A percentile compares a stretch with the other conserved stretches of the same genome.
Conservation (phyloP, 2,888 invertebrate species). For the Drosophila yooni region DNA sequence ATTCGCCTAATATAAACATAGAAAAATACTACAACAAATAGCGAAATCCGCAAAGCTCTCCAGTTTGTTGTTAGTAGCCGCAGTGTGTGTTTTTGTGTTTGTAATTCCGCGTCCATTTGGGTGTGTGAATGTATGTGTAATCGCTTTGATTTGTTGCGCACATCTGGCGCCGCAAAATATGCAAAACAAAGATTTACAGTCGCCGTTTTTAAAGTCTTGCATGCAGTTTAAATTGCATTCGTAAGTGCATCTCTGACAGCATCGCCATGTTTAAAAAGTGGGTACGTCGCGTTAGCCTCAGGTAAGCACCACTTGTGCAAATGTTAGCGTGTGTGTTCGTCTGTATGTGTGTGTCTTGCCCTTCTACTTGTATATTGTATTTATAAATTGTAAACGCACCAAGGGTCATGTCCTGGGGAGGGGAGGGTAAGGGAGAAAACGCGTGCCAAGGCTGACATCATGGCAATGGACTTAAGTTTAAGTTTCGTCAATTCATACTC, state of each 20-base stretch:
- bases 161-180: constrained; percentile 45
- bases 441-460: constrained; percentile 59
- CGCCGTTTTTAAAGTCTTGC: constrained; percentile 32
- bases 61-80: neutral
- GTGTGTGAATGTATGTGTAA: constrained; percentile 10
- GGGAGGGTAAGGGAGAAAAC: neutral
- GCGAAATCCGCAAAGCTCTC: constrained; percentile 20
- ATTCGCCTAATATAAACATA: constrained; percentile 1
- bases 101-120: constrained; percentile 12
- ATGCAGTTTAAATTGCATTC: constrained; percentile 35
- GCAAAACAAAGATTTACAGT: constrained; percentile 41
- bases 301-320: constrained; percentile 73
- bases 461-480: constrained; percentile 34
- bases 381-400: constrained; percentile 62
- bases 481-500: constrained; percentile 31
- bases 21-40: constrained; percentile 27
- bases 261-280: constrained; percentile 83
- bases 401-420: constrained; percentile 1
- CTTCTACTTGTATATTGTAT: constrained; percentile 7
- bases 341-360: constrained; percentile 1
- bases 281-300: constrained; percentile 84
- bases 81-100: constrained; percentile 7
- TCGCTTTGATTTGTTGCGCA: constrained; percentile 37
- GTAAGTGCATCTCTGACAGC: constrained; percentile 21
- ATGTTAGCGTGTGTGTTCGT: constrained; percentile 20